These are phyloP conservation scores for Uromys caudimaculatus DNA, from an alignment of 2,797 vertebrate species.

Conservation along the genomic window DNA sequence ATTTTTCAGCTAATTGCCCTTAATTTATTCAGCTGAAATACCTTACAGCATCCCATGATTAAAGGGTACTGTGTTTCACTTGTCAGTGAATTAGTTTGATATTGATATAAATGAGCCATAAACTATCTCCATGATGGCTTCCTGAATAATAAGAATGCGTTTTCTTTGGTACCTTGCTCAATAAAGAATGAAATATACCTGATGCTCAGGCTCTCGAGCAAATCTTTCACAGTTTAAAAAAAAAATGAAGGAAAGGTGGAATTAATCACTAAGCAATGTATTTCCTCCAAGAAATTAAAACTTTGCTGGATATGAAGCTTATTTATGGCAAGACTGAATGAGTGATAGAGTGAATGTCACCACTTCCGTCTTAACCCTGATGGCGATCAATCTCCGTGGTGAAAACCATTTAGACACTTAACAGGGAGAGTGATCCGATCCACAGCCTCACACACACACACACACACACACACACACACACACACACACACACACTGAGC, in stretches of 20 bases:
- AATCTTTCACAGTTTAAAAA: slow-evolving; percentile 73
- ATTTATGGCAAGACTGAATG: slow-evolving; percentile 68
- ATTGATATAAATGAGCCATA: slow-evolving; percentile 84
- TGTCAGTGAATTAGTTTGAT: slow-evolving; percentile 86
- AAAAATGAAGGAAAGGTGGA: slow-evolving; percentile 76
- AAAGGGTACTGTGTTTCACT: slow-evolving; percentile 85
- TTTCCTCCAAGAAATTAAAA: slow-evolving; percentile 76
- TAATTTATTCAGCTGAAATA: slow-evolving; percentile 86
- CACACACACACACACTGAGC: background rate
- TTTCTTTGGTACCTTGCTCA: slow-evolving; percentile 82
- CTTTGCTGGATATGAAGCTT: slow-evolving; percentile 60
- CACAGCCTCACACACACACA: background rate
- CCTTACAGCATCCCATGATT: slow-evolving; percentile 84
- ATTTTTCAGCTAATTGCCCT: slow-evolving; percentile 84
- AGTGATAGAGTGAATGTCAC: slow-evolving; percentile 53
- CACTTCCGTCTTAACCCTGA: slow-evolving; percentile 46
- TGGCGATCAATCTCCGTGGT: slow-evolving; percentile 51
- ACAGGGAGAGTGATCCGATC: background rate
- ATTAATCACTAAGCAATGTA: slow-evolving; percentile 74
- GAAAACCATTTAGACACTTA: background rate
- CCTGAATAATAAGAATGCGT: slow-evolving; percentile 83
- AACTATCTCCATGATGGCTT: slow-evolving; percentile 80
- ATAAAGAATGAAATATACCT: slow-evolving; percentile 83
- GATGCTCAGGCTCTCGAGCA: slow-evolving; percentile 71
- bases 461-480: fast-evolving